Evolutionary conservation across 2,797 vertebrate species (phyloP).

Genomic region (Coccyzus lansbergi): DNA sequence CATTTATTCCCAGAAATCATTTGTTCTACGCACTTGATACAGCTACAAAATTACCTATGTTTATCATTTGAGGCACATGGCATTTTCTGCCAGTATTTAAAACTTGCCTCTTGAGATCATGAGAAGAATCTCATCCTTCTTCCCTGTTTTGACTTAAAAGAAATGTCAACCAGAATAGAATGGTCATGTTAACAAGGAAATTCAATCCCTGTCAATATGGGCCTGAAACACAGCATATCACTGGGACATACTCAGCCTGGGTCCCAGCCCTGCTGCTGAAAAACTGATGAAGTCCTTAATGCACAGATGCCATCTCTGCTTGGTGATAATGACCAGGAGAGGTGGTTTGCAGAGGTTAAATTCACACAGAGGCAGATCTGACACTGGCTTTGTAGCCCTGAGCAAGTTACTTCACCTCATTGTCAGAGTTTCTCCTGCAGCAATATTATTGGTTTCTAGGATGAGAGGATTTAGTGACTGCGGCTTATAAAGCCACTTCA

Average conservation of each 20-base stretch:
- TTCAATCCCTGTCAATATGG: background rate
- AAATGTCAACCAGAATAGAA: background rate
- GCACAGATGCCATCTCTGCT: background rate
- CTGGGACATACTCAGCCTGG: background rate
- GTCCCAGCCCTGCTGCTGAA: background rate
- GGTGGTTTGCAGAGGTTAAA: background rate
- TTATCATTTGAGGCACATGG: background rate
- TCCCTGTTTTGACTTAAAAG: background rate
- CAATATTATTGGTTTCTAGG: background rate
- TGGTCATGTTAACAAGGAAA: background rate
- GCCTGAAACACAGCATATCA: background rate
- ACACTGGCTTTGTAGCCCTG: background rate
- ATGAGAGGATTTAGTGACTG: background rate
- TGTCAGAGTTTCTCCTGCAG: background rate
- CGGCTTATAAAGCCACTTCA: background rate
- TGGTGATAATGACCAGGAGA: background rate
- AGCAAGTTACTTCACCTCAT: background rate
- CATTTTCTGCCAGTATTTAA: background rate
- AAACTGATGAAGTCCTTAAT: accelerated
- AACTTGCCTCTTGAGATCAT: background rate
- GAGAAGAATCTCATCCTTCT: background rate
- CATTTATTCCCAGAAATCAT: background rate
- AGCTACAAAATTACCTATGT: background rate
- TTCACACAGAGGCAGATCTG: background rate
- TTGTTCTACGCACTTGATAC: background rate